Evolutionary conservation across 2,888 invertebrate species (phyloP), one percentile per base, ranked within the genome.

Genomic region (Lithodes maja): DNA sequence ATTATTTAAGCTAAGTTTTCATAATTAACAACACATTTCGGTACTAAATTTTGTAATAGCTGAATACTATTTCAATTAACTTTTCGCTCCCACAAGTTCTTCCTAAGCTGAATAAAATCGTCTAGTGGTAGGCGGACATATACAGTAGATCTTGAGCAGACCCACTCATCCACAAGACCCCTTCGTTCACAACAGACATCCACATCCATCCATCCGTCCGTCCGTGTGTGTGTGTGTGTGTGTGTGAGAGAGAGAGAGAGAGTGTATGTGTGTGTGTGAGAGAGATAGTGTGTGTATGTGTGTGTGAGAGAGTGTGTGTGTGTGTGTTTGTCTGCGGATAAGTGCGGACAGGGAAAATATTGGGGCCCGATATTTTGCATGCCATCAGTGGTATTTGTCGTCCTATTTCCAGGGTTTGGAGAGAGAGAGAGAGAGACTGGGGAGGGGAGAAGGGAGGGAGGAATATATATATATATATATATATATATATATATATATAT

Each of bases 311-410:
- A 33, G 33, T 33, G 33, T 33, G 33, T 33, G 33, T 33, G 61
- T 61, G 61, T 61, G 61, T 5, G 61, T 2, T 12, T 52, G 78
- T 52, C 9, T 52, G 78, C 50, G 78, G 53, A 53, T 52, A 53
- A 78, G 78, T 9, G 78, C n/a, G 33, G 78, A 49, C 5, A 78
- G 50, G 53, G 78, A 78, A 53, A 78, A 53, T 71, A 71, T 71
- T 71, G 71, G 17, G 9, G 3, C 71, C 17, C 71, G 75, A 78
- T 78, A 78, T 78, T 52, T 78, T 78, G 54, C 79, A 79, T 79
- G 52, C 79, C 79, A 79, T 79, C 53, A 52, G n/a, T 53, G 79
- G 53, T 79, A 53, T 79, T 79, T 50, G 53, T 53, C n/a, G 9
- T 79, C 3, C 71, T 71, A 71, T 71, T 71, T 71, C 61, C 17